Conservation (phyloP, 1,140 invertebrate genomes). For the Lepidurus packardi region DNA sequence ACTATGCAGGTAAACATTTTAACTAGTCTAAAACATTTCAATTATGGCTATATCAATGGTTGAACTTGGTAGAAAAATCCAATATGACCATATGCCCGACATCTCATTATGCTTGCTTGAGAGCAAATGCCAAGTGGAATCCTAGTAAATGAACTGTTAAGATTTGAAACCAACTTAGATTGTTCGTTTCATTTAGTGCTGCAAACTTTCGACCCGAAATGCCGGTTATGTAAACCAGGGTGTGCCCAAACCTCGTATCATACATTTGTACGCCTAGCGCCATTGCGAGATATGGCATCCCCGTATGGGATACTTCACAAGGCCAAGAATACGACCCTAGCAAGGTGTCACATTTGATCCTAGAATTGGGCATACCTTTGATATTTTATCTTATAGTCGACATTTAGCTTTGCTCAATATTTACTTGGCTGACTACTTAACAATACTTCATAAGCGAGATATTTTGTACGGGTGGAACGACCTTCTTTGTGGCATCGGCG, state of each 20-base stretch:
- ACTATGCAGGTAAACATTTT: not conserved
- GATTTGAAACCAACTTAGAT: not conserved
- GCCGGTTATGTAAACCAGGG: not conserved
- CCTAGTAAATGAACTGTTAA: not conserved
- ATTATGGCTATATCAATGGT: not conserved
- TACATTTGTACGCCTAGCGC: not conserved
- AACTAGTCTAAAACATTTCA: not conserved
- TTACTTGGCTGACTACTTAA: not conserved
- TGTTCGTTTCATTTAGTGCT: not conserved
- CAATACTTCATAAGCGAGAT: constrained; percentile 2
- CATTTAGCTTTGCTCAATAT: not conserved
- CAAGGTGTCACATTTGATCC: not conserved
- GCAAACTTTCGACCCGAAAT: not conserved
- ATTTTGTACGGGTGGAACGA: not conserved
- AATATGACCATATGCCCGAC: not conserved
- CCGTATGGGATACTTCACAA: not conserved
- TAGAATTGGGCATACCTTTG: not conserved
- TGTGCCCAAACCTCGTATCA: not conserved
- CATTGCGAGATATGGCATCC: not conserved
- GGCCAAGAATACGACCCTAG: not conserved
- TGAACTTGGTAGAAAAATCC: not conserved
- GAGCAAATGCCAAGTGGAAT: not conserved
- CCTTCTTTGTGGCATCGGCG: not conserved
- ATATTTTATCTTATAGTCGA: not conserved
- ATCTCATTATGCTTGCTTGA: not conserved